A percentile compares a stretch with the other conserved stretches of the same genome.
Evolutionary conservation across 2,797 vertebrate species (phyloP).

Genomic region (Poecile montanus): DNA sequence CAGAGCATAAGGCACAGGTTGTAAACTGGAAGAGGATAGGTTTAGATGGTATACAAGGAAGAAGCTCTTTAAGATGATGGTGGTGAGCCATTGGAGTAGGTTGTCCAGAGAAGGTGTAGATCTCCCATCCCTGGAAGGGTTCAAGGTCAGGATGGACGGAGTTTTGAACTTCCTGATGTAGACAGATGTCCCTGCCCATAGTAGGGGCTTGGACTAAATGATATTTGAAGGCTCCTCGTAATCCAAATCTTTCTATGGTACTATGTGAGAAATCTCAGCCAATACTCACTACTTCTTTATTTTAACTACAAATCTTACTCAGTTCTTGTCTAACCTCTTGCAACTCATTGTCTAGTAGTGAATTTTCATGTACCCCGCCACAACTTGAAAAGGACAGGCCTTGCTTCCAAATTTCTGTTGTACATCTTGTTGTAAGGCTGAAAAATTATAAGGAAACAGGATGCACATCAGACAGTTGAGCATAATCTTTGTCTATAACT

Average conservation of each 20-base stretch:
- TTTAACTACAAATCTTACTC: background rate
- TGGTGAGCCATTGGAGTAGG: background rate
- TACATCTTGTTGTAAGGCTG: background rate
- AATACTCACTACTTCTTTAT: background rate
- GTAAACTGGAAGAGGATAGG: background rate
- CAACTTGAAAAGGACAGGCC: background rate
- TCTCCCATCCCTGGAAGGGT: background rate
- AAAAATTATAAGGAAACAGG: background rate
- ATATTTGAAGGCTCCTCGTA: background rate
- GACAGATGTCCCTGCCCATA: background rate
- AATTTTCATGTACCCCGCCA: background rate
- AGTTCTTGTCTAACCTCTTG: background rate
- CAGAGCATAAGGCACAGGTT: background rate
- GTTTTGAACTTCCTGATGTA: background rate
- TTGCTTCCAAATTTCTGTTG: background rate
- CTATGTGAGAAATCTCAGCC: background rate
- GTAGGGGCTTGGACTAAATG: fast-evolving
- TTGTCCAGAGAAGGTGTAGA: background rate
- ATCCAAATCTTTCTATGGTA: background rate
- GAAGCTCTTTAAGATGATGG: background rate
- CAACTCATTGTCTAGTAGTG: background rate
- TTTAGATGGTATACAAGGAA: background rate
- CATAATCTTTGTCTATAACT: background rate
- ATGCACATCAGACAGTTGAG: background rate
- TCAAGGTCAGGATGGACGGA: background rate